Evolutionary conservation across 2,888 invertebrate species (phyloP).

Genomic region (Drosophila imparisetae): DNA sequence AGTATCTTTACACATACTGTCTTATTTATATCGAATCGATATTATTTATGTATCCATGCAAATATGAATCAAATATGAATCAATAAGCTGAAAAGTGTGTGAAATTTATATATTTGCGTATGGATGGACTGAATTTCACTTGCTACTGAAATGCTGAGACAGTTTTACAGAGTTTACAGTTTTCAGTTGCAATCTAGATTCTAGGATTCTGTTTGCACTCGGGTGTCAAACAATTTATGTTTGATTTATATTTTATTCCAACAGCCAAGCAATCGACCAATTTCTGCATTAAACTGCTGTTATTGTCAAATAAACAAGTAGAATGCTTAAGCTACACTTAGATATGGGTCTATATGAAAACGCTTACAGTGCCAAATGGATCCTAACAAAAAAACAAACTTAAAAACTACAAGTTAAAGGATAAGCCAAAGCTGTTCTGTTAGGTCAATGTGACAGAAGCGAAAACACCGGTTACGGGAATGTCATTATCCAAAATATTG

Average conservation of each 20-base stretch:
- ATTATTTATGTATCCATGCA: neutral
- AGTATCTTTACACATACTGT: no score
- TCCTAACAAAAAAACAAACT: conserved; percentile 47
- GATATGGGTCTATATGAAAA: conserved; percentile 20
- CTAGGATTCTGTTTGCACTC: neutral
- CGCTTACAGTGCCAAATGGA: conserved; percentile 58
- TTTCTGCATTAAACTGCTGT: neutral
- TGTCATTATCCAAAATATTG: conserved; percentile 50
- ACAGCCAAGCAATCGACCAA: neutral
- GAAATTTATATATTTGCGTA: neutral
- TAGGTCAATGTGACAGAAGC: conserved; percentile 60
- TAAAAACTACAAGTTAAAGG: neutral
- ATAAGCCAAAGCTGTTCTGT: neutral
- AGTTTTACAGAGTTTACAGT: neutral
- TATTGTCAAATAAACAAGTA: conserved; percentile 10
- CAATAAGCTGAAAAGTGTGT: neutral
- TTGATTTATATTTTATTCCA: neutral
- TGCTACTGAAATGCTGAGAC: neutral
- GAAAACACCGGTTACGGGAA: conserved; percentile 60
- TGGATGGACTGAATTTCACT: neutral
- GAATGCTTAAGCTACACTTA: conserved; percentile 8
- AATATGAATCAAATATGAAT: neutral
- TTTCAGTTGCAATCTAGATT: neutral
- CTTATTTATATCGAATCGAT: neutral
- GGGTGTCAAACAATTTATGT: neutral